A percentile compares a stretch with the other conserved stretches of the same genome.
Evolutionary conservation across 30 jellyfish, hydroid and myxozoan genomes (phyloP).

Genomic region (Cassiopea andromeda): DNA sequence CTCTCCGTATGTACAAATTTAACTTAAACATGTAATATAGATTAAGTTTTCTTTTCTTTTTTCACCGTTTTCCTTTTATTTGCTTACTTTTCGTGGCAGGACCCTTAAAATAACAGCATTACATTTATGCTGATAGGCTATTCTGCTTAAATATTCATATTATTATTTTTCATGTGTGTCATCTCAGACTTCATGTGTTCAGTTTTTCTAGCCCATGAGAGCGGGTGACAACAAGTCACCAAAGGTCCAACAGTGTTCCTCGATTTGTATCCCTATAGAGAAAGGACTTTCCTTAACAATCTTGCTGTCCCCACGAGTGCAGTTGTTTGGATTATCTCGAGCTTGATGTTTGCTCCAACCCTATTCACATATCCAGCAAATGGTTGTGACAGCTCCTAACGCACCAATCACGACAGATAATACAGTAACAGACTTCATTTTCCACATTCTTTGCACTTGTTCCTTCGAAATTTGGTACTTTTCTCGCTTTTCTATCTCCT

Average conservation of each 20-base stretch:
- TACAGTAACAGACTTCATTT: neutral
- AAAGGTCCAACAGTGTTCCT: neutral
- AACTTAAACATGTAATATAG: no score
- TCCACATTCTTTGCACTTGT: neutral
- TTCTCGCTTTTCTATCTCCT: neutral
- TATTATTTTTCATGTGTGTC: neutral
- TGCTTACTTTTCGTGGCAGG: no score
- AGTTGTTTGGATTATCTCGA: neutral
- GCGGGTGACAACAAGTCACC: neutral
- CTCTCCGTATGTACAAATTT: no score
- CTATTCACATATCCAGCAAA: neutral
- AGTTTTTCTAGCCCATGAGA: neutral
- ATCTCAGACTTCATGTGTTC: neutral
- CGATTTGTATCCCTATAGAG: neutral
- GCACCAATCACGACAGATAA: neutral
- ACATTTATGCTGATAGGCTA: no score
- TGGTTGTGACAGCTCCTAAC: neutral
- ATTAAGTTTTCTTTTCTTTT: no score
- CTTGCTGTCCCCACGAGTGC: neutral
- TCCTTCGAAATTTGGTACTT: neutral
- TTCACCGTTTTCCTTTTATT: no score
- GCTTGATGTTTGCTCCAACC: neutral
- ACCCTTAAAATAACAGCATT: no score
- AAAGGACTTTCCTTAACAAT: neutral
- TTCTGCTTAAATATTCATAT: no score